Base-by-base conservation (phyloP, 2,888 invertebrate species). In the Diarsia brunnea region DNA sequence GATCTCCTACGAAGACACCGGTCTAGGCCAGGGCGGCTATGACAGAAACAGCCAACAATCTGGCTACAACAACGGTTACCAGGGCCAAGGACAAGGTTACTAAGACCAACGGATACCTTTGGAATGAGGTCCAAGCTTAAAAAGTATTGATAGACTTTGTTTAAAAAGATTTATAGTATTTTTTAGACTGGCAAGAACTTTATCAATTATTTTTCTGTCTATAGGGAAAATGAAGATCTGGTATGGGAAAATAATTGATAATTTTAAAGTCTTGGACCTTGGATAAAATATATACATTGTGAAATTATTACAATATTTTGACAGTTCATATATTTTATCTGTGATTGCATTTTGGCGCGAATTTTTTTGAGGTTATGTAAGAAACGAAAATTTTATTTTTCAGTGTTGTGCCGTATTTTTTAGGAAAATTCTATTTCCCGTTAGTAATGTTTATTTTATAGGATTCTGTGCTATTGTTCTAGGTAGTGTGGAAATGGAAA, bases 1-100 rank as follows among this genome's bases (percentile, higher is more conserved):
- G 86, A 97, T 98, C 78, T 97, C 97, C 1, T 98, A 98, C 91
- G 97, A 98, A 91, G 97, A 97, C 88, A 96, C 96, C 47, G 96
- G 95, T 63, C 92, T 93, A 7, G 90, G 91, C 14, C 79, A 80
- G 2, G 89, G 93, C 11, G 91, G 91, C 8, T 82, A 81, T 8
- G 90, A 86, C 45, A 91, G 93, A 8, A 90, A 92, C 74, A 84
- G 90, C 81, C 81, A 88, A 82, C 81, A 88, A 82, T n/a, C 91
- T 19, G 88, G 87, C 24, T 84, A 88, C 55, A 76, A 88, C 58
- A 69, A 85, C 69, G 90, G 89, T 10, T 91, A 92, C 77, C 84
- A 89, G 24, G 78, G 75, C 10, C 85, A 84, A 19, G 90, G 88
- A 1, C 72, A 79, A 14, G 79, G 79, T 1, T 93, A 92, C 70